phyloP scores from a whole-genome alignment of 2,888 invertebrate genomes.

The Chalcis sispes region DNA sequence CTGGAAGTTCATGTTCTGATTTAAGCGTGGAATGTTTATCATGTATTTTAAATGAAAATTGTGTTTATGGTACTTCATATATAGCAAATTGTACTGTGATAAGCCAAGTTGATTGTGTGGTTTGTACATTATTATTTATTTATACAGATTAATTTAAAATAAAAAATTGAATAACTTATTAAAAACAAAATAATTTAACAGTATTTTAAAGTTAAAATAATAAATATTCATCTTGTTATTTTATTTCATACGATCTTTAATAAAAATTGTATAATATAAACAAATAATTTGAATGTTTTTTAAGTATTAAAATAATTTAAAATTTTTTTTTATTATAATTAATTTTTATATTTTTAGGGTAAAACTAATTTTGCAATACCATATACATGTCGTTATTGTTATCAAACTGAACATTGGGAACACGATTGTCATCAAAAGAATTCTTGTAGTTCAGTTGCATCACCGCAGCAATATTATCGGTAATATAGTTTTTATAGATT shows the following conservation, averaged over 20 bases:
- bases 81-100: conserved; percentile 83
- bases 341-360: conserved; percentile 75
- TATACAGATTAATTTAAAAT: neutral
- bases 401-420: conserved; percentile 94
- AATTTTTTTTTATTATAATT: neutral
- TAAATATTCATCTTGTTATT: conserved; percentile 19
- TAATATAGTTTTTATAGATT: conserved; percentile 73
- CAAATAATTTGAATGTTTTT: too few species aligned
- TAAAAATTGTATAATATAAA: neutral
- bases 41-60: conserved; percentile 85
- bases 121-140: conserved; percentile 73
- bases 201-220: conserved; percentile 20
- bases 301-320: too few species aligned
- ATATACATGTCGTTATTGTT: conserved; percentile 94
- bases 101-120: conserved; percentile 83
- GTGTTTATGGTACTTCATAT: conserved; percentile 85
- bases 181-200: too few species aligned
- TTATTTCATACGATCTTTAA: neutral
- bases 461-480: conserved; percentile 84
- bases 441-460: conserved; percentile 87
- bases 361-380: conserved; percentile 80
- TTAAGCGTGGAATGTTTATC: conserved; percentile 86
- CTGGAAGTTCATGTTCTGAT: conserved; percentile 80
- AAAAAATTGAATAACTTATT: too few species aligned
- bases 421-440: conserved; percentile 89